Evolutionary conservation across 2,797 vertebrate genomes (phyloP).

Genomic region (Spinus olivaceus): DNA sequence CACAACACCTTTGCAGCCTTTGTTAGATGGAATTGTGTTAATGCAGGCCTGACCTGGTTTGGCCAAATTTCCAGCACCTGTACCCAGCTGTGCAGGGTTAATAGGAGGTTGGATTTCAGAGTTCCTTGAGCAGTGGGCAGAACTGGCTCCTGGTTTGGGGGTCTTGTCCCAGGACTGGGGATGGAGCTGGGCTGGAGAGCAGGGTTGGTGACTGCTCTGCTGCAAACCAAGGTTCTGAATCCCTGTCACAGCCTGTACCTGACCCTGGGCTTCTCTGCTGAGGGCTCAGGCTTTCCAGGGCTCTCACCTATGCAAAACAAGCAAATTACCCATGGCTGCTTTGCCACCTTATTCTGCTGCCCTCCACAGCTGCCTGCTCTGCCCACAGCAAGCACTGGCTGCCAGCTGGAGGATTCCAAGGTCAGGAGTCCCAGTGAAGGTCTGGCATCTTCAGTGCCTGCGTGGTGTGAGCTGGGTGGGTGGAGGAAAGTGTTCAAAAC

Average conservation of each 20-base stretch:
- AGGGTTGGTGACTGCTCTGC: rapidly evolving
- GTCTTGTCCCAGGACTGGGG: neutral
- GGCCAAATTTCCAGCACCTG: neutral
- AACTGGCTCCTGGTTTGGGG: neutral
- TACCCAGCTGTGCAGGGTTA: neutral
- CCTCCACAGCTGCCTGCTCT: neutral
- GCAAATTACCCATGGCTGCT: neutral
- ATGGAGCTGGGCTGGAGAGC: neutral
- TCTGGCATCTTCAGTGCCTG: neutral
- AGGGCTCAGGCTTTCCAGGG: neutral
- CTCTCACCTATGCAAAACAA: neutral
- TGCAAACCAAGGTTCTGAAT: neutral
- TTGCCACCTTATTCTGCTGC: neutral
- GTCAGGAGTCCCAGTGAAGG: neutral
- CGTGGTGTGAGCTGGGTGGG: rapidly evolving
- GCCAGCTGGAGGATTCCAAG: rapidly evolving
- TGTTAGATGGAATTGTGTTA: neutral
- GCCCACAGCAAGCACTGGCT: neutral
- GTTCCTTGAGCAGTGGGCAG: neutral
- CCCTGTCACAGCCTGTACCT: neutral
- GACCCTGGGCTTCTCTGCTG: neutral
- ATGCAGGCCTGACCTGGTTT: neutral
- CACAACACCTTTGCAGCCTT: neutral
- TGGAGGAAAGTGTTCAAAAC: neutral
- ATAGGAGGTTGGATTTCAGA: neutral